Percentiles rank a stretch among this genome's conserved stretches.
Conservation (phyloP, 2,888 invertebrate species). For the Hirtodrosophila duncani region DNA sequence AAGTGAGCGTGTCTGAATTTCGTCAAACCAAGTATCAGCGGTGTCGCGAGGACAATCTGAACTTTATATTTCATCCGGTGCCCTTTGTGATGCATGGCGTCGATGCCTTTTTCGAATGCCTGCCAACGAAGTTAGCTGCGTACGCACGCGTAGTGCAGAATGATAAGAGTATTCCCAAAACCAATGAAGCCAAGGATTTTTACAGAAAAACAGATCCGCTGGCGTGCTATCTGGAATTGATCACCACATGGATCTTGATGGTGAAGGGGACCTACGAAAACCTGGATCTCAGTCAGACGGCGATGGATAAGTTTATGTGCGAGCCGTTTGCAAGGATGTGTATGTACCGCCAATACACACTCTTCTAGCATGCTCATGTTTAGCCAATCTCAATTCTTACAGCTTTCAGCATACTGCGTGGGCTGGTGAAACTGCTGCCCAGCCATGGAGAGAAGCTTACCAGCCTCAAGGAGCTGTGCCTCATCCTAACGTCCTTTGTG, state of each 20-base stretch:
- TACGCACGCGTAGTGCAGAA: not conserved
- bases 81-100: slow-evolving; percentile 31
- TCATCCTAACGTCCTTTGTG: slow-evolving; percentile 24
- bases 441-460: not conserved
- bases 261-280: slow-evolving; percentile 10
- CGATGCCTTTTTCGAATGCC: slow-evolving; percentile 30
- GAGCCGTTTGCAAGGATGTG: slow-evolving; percentile 52
- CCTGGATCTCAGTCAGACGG: slow-evolving; percentile 7
- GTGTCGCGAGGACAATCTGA: slow-evolving; percentile 40
- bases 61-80: slow-evolving; percentile 40
- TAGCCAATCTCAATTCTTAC: not conserved
- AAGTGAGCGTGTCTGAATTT: slow-evolving; percentile 27
- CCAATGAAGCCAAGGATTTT: not conserved
- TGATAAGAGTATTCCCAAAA: not conserved
- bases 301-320: slow-evolving; percentile 25
- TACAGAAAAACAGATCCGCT: slow-evolving; percentile 37
- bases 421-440: slow-evolving; percentile 36
- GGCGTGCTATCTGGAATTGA: slow-evolving; percentile 31
- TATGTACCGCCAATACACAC: not conserved
- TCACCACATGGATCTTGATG: slow-evolving; percentile 37
- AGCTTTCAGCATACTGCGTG: slow-evolving; percentile 43
- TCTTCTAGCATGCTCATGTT: too few relatives aligned
- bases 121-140: slow-evolving; percentile 21
- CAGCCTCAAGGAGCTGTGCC: slow-evolving; percentile 28
- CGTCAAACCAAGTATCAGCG: slow-evolving; percentile 18